These are phyloP conservation scores for Aphelinus atriplicis DNA, from an alignment of 1,140 invertebrate species.

Conservation along the genomic window DNA sequence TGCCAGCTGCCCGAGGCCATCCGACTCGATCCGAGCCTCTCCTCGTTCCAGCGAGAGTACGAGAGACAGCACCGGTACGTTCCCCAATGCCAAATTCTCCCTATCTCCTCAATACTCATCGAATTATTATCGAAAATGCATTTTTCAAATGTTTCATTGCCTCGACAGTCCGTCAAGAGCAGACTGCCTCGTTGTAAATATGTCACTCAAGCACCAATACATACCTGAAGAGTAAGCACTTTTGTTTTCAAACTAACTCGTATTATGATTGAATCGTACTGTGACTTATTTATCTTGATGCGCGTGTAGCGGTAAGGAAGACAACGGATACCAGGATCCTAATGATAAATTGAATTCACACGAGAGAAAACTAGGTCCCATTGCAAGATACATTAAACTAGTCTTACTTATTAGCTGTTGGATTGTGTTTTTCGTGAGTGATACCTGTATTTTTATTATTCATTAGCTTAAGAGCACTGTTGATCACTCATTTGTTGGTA, in stretches of 20 bases:
- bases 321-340: conserved; percentile 13
- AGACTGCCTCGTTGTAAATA: conserved; percentile 21
- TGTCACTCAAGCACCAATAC: conserved; percentile 14
- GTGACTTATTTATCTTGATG: too few species aligned
- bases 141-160: too few species aligned
- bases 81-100: too few species aligned
- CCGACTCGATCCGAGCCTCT: conserved; percentile 72
- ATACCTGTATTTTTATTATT: not conserved
- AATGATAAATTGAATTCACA: conserved; percentile 28
- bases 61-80: conserved; percentile 49
- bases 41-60: conserved; percentile 70
- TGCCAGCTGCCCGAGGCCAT: conserved; percentile 71
- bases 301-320: not conserved
- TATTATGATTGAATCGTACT: too few species aligned
- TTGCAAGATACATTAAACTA: conserved; percentile 53
- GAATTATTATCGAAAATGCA: too few species aligned
- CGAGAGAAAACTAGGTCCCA: conserved; percentile 40
- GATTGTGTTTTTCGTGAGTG: conserved; percentile 55
- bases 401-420: conserved; percentile 50
- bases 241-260: too few species aligned
- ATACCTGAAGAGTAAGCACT: conserved; percentile 17
- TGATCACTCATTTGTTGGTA: conserved; percentile 8
- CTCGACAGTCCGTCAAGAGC: conserved; percentile 13
- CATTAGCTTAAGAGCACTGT: conserved; percentile 8
- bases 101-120: too few species aligned